Evolutionary conservation across 2,888 invertebrate species (phyloP).

Genomic region (Yponomeuta sedellus): DNA sequence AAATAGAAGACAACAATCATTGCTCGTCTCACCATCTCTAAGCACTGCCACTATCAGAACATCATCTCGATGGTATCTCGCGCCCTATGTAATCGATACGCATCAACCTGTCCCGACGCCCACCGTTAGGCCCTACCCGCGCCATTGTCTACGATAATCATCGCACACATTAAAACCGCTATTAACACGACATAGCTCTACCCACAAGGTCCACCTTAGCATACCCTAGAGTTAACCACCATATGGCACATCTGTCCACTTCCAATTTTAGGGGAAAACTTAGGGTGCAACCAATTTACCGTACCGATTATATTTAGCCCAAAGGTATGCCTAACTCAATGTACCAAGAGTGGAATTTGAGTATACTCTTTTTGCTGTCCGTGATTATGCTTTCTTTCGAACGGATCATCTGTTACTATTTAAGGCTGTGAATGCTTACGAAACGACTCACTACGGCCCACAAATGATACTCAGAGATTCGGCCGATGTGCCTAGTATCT

Average conservation of each 20-base stretch:
- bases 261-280: too few species aligned
- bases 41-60: not conserved
- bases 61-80: conserved; percentile 6
- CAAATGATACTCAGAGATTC: conserved; percentile 1
- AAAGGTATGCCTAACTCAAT: too few species aligned
- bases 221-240: not conserved
- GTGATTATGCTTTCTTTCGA: not conserved
- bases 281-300: too few species aligned
- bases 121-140: conserved; percentile 9
- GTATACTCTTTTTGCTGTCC: too few species aligned
- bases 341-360: too few species aligned
- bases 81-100: conserved; percentile 8
- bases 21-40: not conserved
- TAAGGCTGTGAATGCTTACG: not conserved
- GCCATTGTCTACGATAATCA: conserved; percentile 12
- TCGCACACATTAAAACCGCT: conserved; percentile 7
- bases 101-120: conserved; percentile 1
- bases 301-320: too few species aligned
- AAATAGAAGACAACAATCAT: not conserved
- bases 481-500: not conserved
- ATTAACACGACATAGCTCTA: not conserved
- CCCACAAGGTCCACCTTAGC: not conserved
- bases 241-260: too few species aligned
- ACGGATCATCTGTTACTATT: not conserved
- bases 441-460: not conserved